A percentile compares a stretch with the other conserved stretches of the same genome.
Evolutionary conservation across 2,797 vertebrate genomes (phyloP).

Genomic region (Eupleurogrammus muticus): DNA sequence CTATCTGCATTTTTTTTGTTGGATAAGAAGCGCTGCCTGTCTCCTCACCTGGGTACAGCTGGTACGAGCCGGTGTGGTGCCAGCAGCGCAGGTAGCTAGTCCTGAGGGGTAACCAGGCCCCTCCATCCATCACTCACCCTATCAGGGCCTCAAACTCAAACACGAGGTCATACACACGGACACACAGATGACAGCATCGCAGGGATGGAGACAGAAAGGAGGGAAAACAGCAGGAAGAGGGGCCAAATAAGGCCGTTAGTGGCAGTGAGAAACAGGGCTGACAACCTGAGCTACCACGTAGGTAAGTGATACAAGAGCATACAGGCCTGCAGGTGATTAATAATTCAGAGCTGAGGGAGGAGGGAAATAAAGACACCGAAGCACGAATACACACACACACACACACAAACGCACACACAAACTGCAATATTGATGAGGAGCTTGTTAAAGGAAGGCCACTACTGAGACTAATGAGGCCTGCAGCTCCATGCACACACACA

Average conservation of each 20-base stretch:
- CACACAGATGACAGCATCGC: slow-evolving; percentile 17
- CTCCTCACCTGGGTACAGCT: slow-evolving; percentile 95
- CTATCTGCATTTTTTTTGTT: background rate
- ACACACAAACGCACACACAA: slow-evolving; percentile 24
- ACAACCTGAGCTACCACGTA: slow-evolving; percentile 65
- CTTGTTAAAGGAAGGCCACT: slow-evolving; percentile 62
- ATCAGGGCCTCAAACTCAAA: slow-evolving; percentile 49
- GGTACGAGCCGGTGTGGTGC: slow-evolving; percentile 96
- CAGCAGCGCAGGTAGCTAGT: slow-evolving; percentile 92
- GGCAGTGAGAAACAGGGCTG: slow-evolving; percentile 37
- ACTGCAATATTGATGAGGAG: slow-evolving; percentile 73
- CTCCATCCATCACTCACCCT: slow-evolving; percentile 91
- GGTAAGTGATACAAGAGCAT: slow-evolving; percentile 82
- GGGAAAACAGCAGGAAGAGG: background rate
- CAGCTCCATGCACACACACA: slow-evolving; percentile 22
- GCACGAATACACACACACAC: slow-evolving; percentile 30
- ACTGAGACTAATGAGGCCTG: slow-evolving; percentile 57
- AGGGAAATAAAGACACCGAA: slow-evolving; percentile 78
- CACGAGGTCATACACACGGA: slow-evolving; percentile 19
- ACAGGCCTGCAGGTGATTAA: slow-evolving; percentile 84
- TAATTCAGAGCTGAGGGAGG: slow-evolving; percentile 87
- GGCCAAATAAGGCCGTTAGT: slow-evolving; percentile 15
- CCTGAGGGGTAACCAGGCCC: slow-evolving; percentile 90
- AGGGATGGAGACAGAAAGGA: background rate
- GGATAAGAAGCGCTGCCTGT: slow-evolving; percentile 6